Conservation (phyloP, 2,797 vertebrate species). For the Lagothrix lagotricha region DNA sequence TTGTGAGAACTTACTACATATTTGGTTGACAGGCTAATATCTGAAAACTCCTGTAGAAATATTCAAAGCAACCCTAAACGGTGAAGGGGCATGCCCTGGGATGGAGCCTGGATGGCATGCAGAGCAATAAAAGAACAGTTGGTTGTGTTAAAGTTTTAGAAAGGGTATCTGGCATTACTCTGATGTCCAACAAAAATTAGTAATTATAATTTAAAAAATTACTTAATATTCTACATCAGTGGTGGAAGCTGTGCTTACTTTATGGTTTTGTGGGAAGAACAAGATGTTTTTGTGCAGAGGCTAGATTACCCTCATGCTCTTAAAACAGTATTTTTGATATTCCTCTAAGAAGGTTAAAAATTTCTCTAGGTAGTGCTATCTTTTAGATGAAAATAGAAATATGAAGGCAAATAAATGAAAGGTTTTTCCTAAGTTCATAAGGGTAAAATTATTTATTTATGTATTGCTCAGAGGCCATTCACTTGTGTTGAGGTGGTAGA, state of each 20-base stretch:
- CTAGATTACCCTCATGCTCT: background rate
- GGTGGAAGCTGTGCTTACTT: background rate
- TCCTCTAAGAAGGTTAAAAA: background rate
- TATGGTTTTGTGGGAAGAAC: conserved; percentile 16
- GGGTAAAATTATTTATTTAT: background rate
- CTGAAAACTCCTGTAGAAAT: background rate
- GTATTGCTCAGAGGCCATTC: background rate
- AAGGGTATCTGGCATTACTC: background rate
- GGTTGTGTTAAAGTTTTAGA: background rate
- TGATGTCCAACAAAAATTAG: background rate
- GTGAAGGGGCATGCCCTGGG: background rate
- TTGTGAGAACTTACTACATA: background rate
- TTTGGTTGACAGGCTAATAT: background rate
- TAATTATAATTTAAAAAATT: background rate
- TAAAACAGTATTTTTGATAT: background rate
- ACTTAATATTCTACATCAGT: background rate
- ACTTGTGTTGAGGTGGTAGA: background rate
- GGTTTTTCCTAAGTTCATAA: background rate
- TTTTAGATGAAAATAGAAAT: conserved; percentile 3
- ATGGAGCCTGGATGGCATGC: accelerated
- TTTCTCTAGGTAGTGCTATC: background rate
- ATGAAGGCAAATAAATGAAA: background rate
- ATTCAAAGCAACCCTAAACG: background rate
- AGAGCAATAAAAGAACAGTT: background rate
- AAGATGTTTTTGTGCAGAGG: background rate